Percentiles rank a stretch among this genome's conserved stretches.
These are phyloP conservation scores for Tetramorium bicarinatum DNA, from an alignment of 2,888 invertebrate genomes.

Conservation along the genomic window DNA sequence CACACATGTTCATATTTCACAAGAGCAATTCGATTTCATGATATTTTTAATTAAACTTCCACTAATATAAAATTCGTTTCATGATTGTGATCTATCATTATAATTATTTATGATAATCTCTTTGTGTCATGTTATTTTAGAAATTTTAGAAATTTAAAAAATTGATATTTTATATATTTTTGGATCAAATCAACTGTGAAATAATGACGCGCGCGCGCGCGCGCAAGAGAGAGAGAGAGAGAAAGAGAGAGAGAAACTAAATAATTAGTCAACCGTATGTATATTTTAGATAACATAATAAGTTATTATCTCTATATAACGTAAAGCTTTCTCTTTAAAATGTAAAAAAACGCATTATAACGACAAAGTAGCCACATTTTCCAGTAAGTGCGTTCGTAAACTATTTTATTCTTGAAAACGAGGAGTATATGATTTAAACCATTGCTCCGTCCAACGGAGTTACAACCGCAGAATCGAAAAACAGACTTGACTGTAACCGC, in stretches of 20 bases:
- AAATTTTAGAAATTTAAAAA: background rate
- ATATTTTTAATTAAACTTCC: background rate
- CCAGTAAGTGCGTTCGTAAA: background rate
- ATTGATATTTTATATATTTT: conserved; percentile 15
- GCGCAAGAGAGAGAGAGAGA: no score
- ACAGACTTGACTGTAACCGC: conserved; percentile 20
- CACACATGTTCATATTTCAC: background rate
- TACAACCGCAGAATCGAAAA: conserved; percentile 10
- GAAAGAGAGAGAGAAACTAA: background rate
- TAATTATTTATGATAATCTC: conserved; percentile 12
- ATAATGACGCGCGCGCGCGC: background rate
- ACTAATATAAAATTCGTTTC: background rate
- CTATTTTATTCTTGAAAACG: conserved; percentile 21
- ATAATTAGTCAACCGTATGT: conserved; percentile 6
- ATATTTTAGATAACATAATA: background rate
- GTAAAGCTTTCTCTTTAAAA: background rate
- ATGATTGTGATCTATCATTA: background rate
- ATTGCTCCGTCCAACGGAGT: conserved; percentile 8
- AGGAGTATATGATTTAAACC: conserved; percentile 34
- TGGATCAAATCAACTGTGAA: background rate
- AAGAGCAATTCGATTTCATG: no score
- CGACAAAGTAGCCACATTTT: conserved; percentile 21
- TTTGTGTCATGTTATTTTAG: background rate
- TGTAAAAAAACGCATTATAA: background rate
- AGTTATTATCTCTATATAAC: conserved; percentile 12